A percentile compares a stretch with the other conserved stretches of the same genome.
These are phyloP conservation scores for Drosophila robusta DNA, from an alignment of 2,888 invertebrate species.

Conservation along the genomic window DNA sequence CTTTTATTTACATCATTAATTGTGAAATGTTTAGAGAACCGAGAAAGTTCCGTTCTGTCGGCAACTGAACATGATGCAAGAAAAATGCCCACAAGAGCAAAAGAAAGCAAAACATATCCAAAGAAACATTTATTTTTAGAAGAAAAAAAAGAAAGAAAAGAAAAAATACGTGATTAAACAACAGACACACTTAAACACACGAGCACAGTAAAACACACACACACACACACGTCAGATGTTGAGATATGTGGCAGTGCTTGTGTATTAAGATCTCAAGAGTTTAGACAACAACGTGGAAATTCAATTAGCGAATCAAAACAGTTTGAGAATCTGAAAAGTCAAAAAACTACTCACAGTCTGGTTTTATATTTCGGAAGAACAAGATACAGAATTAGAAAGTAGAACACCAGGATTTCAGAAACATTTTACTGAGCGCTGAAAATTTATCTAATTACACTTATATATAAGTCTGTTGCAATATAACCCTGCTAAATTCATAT, in stretches of 20 bases:
- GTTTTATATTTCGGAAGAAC: neutral
- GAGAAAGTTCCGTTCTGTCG: slow-evolving; percentile 49
- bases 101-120: slow-evolving; percentile 47
- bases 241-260: neutral
- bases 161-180: slow-evolving; percentile 62
- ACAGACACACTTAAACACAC: slow-evolving; percentile 51
- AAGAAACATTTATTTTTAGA: slow-evolving; percentile 55
- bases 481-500: too few relatives aligned
- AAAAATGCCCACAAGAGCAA: slow-evolving; percentile 17
- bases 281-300: slow-evolving; percentile 6
- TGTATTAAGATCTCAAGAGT: slow-evolving; percentile 16
- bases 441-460: too few relatives aligned
- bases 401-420: too few relatives aligned
- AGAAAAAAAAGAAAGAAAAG: neutral
- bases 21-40: slow-evolving; percentile 60
- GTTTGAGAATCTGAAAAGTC: neutral
- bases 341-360: neutral
- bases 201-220: slow-evolving; percentile 8
- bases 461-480: too few relatives aligned
- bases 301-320: slow-evolving; percentile 24
- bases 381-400: too few relatives aligned
- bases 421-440: too few relatives aligned
- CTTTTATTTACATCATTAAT: slow-evolving; percentile 52
- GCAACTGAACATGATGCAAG: slow-evolving; percentile 57
- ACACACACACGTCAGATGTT: slow-evolving; percentile 9